Evolutionary conservation across 1,140 invertebrate species (phyloP).

Genomic region (Dreissena rostriformis): DNA sequence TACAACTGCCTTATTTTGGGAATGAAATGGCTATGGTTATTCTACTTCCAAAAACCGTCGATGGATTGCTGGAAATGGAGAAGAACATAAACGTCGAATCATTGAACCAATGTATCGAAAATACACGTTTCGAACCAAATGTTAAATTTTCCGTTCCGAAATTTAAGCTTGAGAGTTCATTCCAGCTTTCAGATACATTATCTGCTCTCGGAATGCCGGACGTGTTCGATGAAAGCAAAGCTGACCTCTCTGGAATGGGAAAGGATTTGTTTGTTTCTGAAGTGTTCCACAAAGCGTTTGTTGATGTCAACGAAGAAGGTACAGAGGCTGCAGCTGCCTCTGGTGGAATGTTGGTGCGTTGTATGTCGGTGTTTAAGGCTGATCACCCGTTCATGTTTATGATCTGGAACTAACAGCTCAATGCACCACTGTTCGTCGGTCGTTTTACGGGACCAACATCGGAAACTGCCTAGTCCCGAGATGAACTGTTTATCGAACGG

Average conservation of each 20-base stretch:
- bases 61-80: constrained; percentile 82
- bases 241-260: constrained; percentile 72
- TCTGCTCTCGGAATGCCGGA: constrained; percentile 83
- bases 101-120: constrained; percentile 72
- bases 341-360: constrained; percentile 48
- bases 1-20: constrained; percentile 88
- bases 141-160: constrained; percentile 83
- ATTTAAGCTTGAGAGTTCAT: constrained; percentile 85
- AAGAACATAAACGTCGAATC: constrained; percentile 80
- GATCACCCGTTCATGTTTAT: constrained; percentile 89
- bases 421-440: constrained; percentile 87
- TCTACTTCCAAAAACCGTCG: constrained; percentile 84
- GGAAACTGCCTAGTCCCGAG: not conserved
- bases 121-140: not conserved
- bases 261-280: constrained; percentile 67
- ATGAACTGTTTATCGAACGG: constrained; percentile 12
- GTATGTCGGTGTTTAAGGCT: constrained; percentile 84
- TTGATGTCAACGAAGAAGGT: constrained; percentile 82
- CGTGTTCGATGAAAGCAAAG: constrained; percentile 40
- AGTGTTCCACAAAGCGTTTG: constrained; percentile 82
- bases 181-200: constrained; percentile 81
- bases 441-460: constrained; percentile 49
- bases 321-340: constrained; percentile 70
- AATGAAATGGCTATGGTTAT: constrained; percentile 86
- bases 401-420: constrained; percentile 85